phyloP scores from a whole-genome alignment of 2,113 vertebrate species.

The Nyctereutes procyonoides region DNA sequence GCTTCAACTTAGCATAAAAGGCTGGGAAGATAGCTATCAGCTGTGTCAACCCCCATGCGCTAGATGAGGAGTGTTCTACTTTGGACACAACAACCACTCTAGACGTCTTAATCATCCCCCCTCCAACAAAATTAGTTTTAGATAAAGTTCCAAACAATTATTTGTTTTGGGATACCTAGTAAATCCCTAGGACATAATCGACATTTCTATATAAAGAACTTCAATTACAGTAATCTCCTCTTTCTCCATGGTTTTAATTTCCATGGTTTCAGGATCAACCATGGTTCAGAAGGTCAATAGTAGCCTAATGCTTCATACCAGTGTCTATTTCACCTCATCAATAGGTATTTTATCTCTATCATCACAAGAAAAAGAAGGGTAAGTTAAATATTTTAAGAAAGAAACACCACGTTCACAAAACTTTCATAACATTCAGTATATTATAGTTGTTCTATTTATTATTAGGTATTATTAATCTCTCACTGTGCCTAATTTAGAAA shows the following conservation, averaged over 20 bases:
- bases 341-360: background rate
- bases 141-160: background rate
- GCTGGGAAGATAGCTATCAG: background rate
- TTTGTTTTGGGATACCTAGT: background rate
- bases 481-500: background rate
- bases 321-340: background rate
- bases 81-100: background rate
- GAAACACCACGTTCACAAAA: background rate
- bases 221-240: background rate
- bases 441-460: background rate
- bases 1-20: background rate
- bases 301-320: background rate
- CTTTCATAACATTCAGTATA: background rate
- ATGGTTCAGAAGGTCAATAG: background rate
- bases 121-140: constrained; percentile 14
- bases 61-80: background rate
- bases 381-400: background rate
- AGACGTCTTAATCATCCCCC: background rate
- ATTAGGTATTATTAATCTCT: background rate
- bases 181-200: background rate
- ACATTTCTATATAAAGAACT: background rate
- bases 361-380: background rate
- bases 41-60: background rate
- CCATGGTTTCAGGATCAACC: background rate
- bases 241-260: background rate